Conservation (phyloP, 2,113 vertebrate species). For the Macquaria australasica region DNA sequence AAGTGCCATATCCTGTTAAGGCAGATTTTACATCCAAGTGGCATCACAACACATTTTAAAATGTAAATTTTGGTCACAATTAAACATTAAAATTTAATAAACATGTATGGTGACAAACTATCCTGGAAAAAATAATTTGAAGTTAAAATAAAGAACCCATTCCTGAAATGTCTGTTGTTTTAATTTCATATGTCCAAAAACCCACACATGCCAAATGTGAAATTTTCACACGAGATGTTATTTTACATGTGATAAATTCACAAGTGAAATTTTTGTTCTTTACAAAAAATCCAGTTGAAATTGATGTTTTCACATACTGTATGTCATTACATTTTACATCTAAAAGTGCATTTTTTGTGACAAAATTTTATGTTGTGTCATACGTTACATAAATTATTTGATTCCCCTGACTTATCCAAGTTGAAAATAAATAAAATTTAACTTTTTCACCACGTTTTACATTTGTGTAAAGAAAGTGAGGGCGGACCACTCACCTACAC, state of each 20-base stretch:
- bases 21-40: neutral
- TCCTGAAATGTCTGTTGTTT: neutral
- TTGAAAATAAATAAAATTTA: neutral
- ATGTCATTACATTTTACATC: neutral
- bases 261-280: neutral
- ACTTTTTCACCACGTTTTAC: neutral
- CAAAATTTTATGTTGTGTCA: too few species aligned
- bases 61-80: neutral
- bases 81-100: neutral
- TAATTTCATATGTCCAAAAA: neutral
- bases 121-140: too few species aligned
- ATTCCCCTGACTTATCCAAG: neutral
- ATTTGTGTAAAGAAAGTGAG: neutral
- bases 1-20: neutral
- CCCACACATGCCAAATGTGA: too few species aligned
- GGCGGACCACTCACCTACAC: slow-evolving; percentile 90
- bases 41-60: neutral
- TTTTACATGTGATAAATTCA: neutral
- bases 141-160: neutral
- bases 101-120: neutral
- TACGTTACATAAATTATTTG: too few species aligned
- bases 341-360: neutral
- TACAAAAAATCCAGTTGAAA: neutral
- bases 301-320: neutral
- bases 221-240: too few species aligned